phyloP scores from a whole-genome alignment of 2,797 vertebrate species.

The Leptoclinus maculatus region DNA sequence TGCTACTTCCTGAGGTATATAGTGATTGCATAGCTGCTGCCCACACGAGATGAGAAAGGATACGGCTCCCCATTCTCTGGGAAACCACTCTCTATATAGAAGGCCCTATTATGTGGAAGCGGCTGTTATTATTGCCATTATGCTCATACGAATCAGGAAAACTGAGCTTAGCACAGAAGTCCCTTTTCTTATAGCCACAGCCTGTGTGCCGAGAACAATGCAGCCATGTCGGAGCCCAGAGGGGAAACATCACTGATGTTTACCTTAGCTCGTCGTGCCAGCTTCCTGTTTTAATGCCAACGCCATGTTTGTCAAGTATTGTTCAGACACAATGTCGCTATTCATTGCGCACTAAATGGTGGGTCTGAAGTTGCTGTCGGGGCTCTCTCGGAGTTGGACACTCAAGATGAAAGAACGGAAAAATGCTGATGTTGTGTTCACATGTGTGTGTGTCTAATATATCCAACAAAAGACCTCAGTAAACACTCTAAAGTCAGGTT shows the following conservation, averaged over 20 bases:
- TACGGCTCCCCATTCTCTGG: slow-evolving; percentile 38
- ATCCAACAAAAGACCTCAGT: slow-evolving; percentile 7
- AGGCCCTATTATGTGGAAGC: slow-evolving; percentile 26
- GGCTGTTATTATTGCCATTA: slow-evolving; percentile 63
- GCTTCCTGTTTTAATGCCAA: slow-evolving; percentile 81
- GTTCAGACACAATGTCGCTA: slow-evolving; percentile 75
- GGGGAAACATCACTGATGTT: slow-evolving; percentile 69
- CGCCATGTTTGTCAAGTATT: slow-evolving; percentile 72
- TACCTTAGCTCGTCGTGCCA: slow-evolving; percentile 68
- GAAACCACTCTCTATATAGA: slow-evolving; percentile 23
- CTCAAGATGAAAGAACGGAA: slow-evolving; percentile 18
- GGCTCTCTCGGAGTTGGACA: slow-evolving; percentile 6
- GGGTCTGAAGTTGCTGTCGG: slow-evolving; percentile 39
- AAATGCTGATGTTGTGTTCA: not conserved
- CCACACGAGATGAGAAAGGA: slow-evolving; percentile 20
- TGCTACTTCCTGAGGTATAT: slow-evolving; percentile 6
- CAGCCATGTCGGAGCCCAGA: slow-evolving; percentile 35
- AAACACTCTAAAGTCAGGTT: not conserved
- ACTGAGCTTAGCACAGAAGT: slow-evolving; percentile 25
- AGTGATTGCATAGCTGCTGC: not conserved
- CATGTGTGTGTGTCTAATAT: not conserved
- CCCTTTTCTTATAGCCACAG: slow-evolving; percentile 41
- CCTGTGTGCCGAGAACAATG: slow-evolving; percentile 59
- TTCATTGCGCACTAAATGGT: slow-evolving; percentile 22
- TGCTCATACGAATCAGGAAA: slow-evolving; percentile 54